Evolutionary conservation across 2,888 invertebrate genomes (phyloP).

Genomic region (Heteromyza rotundicornis): DNA sequence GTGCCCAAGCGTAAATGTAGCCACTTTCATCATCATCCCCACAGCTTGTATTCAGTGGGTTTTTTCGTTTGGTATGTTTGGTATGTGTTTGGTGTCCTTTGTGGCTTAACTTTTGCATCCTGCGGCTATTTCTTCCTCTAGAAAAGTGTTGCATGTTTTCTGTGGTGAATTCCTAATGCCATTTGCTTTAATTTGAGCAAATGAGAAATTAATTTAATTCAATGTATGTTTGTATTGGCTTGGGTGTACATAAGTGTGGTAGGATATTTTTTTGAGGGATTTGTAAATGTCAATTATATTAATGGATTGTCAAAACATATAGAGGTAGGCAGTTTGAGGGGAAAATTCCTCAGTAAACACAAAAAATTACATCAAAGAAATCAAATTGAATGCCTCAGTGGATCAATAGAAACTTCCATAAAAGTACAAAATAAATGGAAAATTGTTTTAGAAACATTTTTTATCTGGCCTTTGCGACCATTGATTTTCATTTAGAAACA

Average conservation of each 20-base stretch:
- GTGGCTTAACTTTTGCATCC: constrained; percentile 54
- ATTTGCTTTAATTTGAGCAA: constrained; percentile 56
- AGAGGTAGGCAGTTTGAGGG: no score
- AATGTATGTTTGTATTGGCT: not conserved
- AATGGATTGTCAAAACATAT: not conserved
- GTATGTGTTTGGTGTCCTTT: constrained; percentile 30
- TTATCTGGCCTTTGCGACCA: no score
- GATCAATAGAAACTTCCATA: no score
- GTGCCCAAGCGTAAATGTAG: constrained; percentile 33
- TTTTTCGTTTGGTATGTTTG: no score
- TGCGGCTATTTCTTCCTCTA: constrained; percentile 39
- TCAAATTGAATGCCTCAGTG: no score
- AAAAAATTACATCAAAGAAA: no score
- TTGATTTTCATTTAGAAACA: no score
- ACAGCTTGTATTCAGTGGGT: not conserved
- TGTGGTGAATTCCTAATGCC: constrained; percentile 48
- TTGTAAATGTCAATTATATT: not conserved
- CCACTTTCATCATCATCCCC: constrained; percentile 26
- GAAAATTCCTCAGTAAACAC: no score
- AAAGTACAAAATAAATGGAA: no score
- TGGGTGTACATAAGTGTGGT: no score
- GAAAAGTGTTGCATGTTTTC: constrained; percentile 23
- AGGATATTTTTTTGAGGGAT: not conserved
- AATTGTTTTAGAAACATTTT: no score
- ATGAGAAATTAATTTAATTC: no score